These are phyloP conservation scores for Oryzias melastigma DNA, from an alignment of 2,113 vertebrate species.

Conservation along the genomic window DNA sequence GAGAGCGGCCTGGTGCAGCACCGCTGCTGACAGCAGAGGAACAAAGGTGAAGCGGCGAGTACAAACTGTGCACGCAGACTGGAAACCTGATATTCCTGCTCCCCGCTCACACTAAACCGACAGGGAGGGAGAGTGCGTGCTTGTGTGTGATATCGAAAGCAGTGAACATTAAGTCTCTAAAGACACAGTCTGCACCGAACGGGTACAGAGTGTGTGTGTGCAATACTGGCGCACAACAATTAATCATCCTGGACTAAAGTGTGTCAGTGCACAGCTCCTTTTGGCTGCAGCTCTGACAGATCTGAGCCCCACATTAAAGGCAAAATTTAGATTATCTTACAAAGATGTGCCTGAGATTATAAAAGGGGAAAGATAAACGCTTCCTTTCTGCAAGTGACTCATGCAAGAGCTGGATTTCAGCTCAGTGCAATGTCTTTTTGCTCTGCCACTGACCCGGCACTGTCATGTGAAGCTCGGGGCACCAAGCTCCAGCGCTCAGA, in stretches of 20 bases:
- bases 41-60: slow-evolving; percentile 73
- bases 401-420: slow-evolving; percentile 26
- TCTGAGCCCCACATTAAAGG: too few species aligned
- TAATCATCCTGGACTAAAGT: slow-evolving; percentile 39
- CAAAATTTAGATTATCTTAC: not conserved
- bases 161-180: slow-evolving; percentile 56
- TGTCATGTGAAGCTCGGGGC: slow-evolving; percentile 63
- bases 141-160: slow-evolving; percentile 48
- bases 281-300: too few species aligned
- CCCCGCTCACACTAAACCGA: slow-evolving; percentile 50
- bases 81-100: slow-evolving; percentile 81
- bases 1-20: slow-evolving; percentile 56
- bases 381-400: not conserved
- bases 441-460: slow-evolving; percentile 49
- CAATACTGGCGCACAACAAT: slow-evolving; percentile 34
- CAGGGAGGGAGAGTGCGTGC: slow-evolving; percentile 42
- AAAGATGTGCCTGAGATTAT: slow-evolving; percentile 5
- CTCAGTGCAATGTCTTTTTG: slow-evolving; percentile 31
- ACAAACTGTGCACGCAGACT: slow-evolving; percentile 75
- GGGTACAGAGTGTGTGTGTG: slow-evolving; percentile 1
- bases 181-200: slow-evolving; percentile 23
- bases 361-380: slow-evolving; percentile 4
- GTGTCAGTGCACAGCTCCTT: slow-evolving; percentile 20
- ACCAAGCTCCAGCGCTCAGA: slow-evolving; percentile 57
- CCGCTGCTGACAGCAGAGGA: slow-evolving; percentile 65